Percentiles rank a stretch among this genome's conserved stretches.
Conservation (phyloP, 1,140 invertebrate species). For the Scaptomyza hsui region DNA sequence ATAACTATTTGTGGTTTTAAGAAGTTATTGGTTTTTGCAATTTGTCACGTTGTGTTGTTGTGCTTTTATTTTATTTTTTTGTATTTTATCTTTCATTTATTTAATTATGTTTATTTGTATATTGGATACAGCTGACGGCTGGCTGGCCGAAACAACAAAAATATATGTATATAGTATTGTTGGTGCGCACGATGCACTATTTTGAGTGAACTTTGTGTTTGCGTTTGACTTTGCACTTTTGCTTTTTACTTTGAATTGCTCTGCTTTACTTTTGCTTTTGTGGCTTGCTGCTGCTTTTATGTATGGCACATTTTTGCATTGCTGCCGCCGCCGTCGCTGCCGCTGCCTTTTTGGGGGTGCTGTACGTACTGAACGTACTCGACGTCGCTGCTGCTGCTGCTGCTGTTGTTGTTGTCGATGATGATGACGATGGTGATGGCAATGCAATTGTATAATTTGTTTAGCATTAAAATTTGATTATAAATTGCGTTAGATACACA, state of each 20-base stretch:
- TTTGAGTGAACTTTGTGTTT: slow-evolving; percentile 37
- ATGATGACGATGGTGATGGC: slow-evolving; percentile 24
- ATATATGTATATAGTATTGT: slow-evolving; percentile 7
- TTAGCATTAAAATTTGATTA: slow-evolving; percentile 64
- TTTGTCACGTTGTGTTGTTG: slow-evolving; percentile 50
- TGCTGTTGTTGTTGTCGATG: slow-evolving; percentile 25
- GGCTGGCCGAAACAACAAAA: slow-evolving; percentile 6
- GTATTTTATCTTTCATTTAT: slow-evolving; percentile 12
- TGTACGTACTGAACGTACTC: slow-evolving; percentile 49
- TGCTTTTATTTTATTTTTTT: slow-evolving; percentile 8
- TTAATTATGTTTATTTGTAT: slow-evolving; percentile 10
- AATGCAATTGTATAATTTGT: slow-evolving; percentile 78
- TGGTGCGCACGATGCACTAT: not conserved
- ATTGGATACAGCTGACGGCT: slow-evolving; percentile 6
- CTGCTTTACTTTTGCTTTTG: slow-evolving; percentile 38
- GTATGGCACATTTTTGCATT: slow-evolving; percentile 49
- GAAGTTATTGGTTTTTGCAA: slow-evolving; percentile 4
- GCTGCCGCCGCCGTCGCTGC: slow-evolving; percentile 8
- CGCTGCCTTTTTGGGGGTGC: slow-evolving; percentile 56
- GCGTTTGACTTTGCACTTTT: slow-evolving; percentile 55
- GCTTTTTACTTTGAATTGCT: slow-evolving; percentile 21
- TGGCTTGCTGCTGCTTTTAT: slow-evolving; percentile 32
- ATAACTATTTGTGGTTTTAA: slow-evolving; percentile 29
- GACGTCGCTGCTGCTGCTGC: slow-evolving; percentile 37
- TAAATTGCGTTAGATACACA: slow-evolving; percentile 25